phyloP scores from a whole-genome alignment of 1,140 invertebrate genomes.

The Heliconius nattereri region DNA sequence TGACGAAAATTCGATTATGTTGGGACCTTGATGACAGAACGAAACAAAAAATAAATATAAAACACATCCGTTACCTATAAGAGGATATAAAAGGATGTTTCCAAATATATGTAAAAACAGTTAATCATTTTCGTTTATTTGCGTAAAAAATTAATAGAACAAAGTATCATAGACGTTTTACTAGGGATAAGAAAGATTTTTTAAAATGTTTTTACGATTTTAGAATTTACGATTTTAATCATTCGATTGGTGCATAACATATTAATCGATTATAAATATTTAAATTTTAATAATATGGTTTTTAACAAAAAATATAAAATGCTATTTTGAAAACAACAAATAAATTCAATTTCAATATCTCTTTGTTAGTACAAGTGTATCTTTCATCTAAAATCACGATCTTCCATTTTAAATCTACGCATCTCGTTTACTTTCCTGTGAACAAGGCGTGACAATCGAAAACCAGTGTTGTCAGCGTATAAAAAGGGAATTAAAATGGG shows the following conservation, averaged over 20 bases:
- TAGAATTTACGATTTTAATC: too few relatives aligned
- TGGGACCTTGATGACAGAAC: conserved; percentile 64
- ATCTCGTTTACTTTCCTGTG: conserved; percentile 49
- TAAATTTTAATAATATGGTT: too few relatives aligned
- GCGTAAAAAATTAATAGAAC: background rate
- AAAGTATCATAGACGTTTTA: too few relatives aligned
- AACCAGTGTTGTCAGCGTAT: conserved; percentile 63
- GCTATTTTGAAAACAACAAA: too few relatives aligned
- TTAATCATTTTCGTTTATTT: background rate
- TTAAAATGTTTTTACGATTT: too few relatives aligned
- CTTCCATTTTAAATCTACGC: conserved; percentile 1
- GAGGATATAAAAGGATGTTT: conserved; percentile 48
- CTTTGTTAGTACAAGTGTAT: background rate
- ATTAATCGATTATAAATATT: too few relatives aligned
- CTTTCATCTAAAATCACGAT: background rate
- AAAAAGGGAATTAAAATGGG: conserved; percentile 56
- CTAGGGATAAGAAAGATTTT: too few relatives aligned
- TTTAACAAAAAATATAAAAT: too few relatives aligned
- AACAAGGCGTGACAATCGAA: conserved; percentile 72
- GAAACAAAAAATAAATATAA: conserved; percentile 31
- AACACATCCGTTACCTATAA: conserved; percentile 30
- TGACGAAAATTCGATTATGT: conserved; percentile 77
- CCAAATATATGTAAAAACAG: conserved; percentile 11
- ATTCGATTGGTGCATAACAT: too few relatives aligned
- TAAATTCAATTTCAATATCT: background rate